Conservation (phyloP, 2,888 invertebrate species). For the Drosophila niveifrons region DNA sequence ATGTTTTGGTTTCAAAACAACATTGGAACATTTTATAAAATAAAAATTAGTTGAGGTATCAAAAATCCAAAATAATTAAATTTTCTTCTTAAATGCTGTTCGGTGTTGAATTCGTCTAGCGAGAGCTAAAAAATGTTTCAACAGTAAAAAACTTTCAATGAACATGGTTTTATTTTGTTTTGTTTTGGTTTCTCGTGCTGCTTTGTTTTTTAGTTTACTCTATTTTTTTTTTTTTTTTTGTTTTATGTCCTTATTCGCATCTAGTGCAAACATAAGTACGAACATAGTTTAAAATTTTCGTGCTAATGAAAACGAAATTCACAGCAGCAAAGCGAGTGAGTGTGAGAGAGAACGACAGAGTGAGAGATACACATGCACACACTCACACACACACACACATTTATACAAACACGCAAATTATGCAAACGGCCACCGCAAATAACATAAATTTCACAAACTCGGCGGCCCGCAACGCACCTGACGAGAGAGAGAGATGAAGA, state of each 20-base stretch:
- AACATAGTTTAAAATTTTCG: slow-evolving; percentile 72
- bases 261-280: slow-evolving; percentile 49
- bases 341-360: slow-evolving; percentile 14
- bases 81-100: slow-evolving; percentile 30
- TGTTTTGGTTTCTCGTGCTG: slow-evolving; percentile 21
- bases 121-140: slow-evolving; percentile 16
- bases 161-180: slow-evolving; percentile 32
- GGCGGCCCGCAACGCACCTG: slow-evolving; percentile 77
- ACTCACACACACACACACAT: slow-evolving; percentile 39
- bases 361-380: slow-evolving; percentile 7
- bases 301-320: slow-evolving; percentile 71
- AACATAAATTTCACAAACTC: slow-evolving; percentile 78
- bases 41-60: background rate
- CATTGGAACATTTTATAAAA: background rate
- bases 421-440: slow-evolving; percentile 79
- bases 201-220: slow-evolving; percentile 1
- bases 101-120: slow-evolving; percentile 5
- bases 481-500: slow-evolving; percentile 21
- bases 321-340: slow-evolving; percentile 12
- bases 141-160: slow-evolving; percentile 6
- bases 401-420: slow-evolving; percentile 79
- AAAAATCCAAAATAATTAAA: background rate
- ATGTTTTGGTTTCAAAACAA: too few relatives aligned
- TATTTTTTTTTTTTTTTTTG: slow-evolving; percentile 33
- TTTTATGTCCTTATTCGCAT: slow-evolving; percentile 59